These are phyloP conservation scores for Melanophora roralis DNA, from an alignment of 2,888 invertebrate genomes.

Conservation along the genomic window DNA sequence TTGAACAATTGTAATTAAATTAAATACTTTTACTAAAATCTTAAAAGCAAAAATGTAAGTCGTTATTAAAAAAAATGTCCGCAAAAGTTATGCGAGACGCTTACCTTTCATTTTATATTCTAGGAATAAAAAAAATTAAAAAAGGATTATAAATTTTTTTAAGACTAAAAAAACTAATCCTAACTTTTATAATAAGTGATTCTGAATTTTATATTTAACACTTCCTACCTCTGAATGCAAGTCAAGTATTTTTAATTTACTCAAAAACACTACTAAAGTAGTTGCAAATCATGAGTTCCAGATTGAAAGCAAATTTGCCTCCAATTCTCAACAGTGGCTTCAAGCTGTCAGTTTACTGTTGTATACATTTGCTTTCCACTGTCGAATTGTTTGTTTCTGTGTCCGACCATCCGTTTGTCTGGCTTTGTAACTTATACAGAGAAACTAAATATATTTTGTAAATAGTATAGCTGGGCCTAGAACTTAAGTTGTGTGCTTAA, in stretches of 20 bases:
- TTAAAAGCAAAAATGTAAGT: too few relatives aligned
- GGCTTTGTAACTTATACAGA: background rate
- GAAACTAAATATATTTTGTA: background rate
- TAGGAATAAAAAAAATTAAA: too few relatives aligned
- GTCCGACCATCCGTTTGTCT: constrained; percentile 20
- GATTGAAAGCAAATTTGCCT: constrained; percentile 31
- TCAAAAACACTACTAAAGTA: background rate
- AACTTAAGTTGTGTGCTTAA: constrained; percentile 16
- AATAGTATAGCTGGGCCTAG: background rate
- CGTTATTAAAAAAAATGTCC: too few relatives aligned
- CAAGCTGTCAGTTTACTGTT: constrained; percentile 58
- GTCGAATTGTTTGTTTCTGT: constrained; percentile 31
- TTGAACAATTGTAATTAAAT: too few relatives aligned
- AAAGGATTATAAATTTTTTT: too few relatives aligned
- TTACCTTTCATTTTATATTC: too few relatives aligned
- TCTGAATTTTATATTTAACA: too few relatives aligned
- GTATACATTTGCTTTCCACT: constrained; percentile 27
- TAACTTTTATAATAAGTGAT: too few relatives aligned
- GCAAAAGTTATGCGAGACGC: too few relatives aligned
- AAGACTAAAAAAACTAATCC: too few relatives aligned
- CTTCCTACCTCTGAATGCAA: background rate
- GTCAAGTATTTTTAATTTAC: background rate
- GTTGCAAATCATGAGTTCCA: background rate
- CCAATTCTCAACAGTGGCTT: constrained; percentile 44
- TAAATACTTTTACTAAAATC: too few relatives aligned